Base-by-base conservation (phyloP, 1,140 invertebrate genomes). In the Dufourea novaeangliae region DNA sequence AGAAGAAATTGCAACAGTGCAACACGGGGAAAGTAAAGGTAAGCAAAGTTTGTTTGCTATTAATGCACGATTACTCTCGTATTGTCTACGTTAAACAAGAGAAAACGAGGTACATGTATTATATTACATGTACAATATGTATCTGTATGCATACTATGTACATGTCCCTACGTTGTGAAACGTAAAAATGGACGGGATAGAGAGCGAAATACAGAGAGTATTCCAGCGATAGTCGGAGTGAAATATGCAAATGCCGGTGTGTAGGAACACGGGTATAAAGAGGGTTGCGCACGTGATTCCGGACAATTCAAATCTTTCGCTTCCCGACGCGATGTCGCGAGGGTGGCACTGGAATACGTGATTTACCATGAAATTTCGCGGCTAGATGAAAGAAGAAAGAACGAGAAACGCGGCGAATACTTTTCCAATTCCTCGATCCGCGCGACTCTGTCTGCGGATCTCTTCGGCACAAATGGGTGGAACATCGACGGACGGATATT, bases 241-340 rank as follows among this genome's bases (percentile, higher is more conserved):
- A 76, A 69, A 76, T 76, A 76, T 76, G 73, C 73, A 76, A 76
- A 76, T 76, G 52, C 27, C 11, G 22, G 54, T 50, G 54, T 46
- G 66, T 69, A 76, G 64, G 46, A 69, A 46, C 73, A 50, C 54
- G 22, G 64, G 66, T 54, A 69, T 76, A 61, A 76, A 75, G 73
- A 69, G 73, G 73, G 73, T 76, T 67, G 71, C 25, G 62, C 32
- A 29, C 71, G 71, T 74, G 71, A 74, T 74, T 67, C 71, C 27
- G 46, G 71, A 41, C 50, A 66, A 66, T 74, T 74, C 44, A 27
- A 67, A 74, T 74, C 62, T 74, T 74, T 56, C 29, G 70, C 25
- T 37, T 37, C 3, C 34, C 34, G 34, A 37, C n/a, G 39, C n/a
- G 34, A 17, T 34, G 62, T 50, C 63, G 41, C 41, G 41, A 66